Conservation (phyloP, 2,113 vertebrate species). For the Oncorhynchus mykiss region DNA sequence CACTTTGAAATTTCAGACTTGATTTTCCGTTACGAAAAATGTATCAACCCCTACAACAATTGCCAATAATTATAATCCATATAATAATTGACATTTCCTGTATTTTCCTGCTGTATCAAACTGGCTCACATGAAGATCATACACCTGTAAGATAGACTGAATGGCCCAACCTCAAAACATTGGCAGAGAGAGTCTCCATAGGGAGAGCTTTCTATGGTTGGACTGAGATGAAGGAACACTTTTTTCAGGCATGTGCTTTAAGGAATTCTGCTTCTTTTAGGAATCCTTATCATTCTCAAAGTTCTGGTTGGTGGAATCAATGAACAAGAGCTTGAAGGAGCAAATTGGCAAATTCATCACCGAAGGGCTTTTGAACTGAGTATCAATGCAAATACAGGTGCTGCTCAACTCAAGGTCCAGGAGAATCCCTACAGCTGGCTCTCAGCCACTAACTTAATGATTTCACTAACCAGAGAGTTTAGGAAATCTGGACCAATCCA, state of each 20-base stretch:
- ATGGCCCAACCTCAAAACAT: too few relatives aligned
- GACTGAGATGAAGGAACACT: not conserved
- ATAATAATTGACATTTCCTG: too few relatives aligned
- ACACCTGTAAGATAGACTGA: too few relatives aligned
- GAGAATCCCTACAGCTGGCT: not conserved
- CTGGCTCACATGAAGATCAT: too few relatives aligned
- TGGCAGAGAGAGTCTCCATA: too few relatives aligned
- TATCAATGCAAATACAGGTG: not conserved
- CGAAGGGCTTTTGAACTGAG: not conserved
- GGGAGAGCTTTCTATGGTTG: not conserved
- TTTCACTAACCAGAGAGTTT: not conserved
- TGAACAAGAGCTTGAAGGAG: not conserved
- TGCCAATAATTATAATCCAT: too few relatives aligned
- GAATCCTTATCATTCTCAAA: constrained; percentile 4
- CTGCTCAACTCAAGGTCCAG: too few relatives aligned
- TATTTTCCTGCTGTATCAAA: too few relatives aligned
- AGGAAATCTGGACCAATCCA: not conserved
- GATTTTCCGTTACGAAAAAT: too few relatives aligned
- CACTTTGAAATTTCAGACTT: too few relatives aligned
- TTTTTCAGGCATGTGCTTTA: not conserved
- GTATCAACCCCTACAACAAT: too few relatives aligned
- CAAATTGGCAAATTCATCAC: not conserved
- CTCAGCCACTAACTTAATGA: not conserved
- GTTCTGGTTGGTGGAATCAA: not conserved
- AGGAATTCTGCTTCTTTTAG: not conserved